These are phyloP conservation scores for Nylanderia fulva DNA, from an alignment of 1,140 invertebrate species.

Conservation along the genomic window DNA sequence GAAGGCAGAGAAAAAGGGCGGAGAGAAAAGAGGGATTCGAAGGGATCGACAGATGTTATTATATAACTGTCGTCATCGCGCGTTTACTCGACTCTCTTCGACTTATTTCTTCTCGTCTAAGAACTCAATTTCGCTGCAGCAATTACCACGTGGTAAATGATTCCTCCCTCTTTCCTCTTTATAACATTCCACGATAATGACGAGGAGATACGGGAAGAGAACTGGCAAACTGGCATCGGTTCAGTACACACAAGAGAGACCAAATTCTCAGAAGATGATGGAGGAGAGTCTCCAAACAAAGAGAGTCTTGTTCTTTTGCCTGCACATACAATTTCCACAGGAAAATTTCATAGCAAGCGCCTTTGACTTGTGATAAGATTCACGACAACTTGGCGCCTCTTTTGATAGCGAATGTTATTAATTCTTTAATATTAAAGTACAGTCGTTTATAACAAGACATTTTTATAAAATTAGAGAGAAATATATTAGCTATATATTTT, in stretches of 20 bases:
- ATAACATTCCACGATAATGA: slow-evolving; percentile 78
- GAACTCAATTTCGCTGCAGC: slow-evolving; percentile 77
- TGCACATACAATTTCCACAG: slow-evolving; percentile 1
- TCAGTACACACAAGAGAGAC: slow-evolving; percentile 25
- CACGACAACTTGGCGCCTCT: slow-evolving; percentile 24
- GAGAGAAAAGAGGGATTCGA: not conserved
- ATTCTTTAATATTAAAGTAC: not conserved
- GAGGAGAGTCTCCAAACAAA: slow-evolving; percentile 58
- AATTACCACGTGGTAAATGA: slow-evolving; percentile 79
- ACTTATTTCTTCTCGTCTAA: slow-evolving; percentile 76
- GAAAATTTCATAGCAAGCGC: slow-evolving; percentile 52
- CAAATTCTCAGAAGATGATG: slow-evolving; percentile 67
- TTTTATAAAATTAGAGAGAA: not conserved
- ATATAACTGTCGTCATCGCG: slow-evolving; percentile 2
- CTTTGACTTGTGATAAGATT: slow-evolving; percentile 58
- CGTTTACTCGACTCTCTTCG: slow-evolving; percentile 49
- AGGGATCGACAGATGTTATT: not conserved
- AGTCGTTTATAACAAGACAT: not conserved
- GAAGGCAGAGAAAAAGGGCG: not conserved
- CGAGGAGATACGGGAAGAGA: slow-evolving; percentile 60
- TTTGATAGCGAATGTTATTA: not conserved
- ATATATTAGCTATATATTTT: not conserved
- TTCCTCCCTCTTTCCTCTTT: slow-evolving; percentile 49
- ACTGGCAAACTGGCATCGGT: slow-evolving; percentile 21
- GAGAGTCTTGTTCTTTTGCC: slow-evolving; percentile 56